Percentiles rank a stretch among this genome's conserved stretches.
These are phyloP conservation scores for Sinonovacula constricta DNA, from an alignment of 1,140 invertebrate species.

Conservation along the genomic window DNA sequence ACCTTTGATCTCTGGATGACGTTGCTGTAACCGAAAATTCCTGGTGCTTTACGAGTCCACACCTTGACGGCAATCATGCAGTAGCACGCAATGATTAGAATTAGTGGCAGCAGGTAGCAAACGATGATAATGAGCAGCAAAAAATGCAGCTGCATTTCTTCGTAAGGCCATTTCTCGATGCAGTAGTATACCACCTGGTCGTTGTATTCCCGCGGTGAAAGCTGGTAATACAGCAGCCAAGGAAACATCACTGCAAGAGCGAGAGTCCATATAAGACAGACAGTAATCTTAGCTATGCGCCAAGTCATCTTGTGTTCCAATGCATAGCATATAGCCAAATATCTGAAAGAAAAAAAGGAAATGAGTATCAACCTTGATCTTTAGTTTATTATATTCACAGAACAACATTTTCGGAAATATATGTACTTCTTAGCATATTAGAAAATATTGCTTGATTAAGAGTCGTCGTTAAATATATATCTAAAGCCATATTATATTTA, in stretches of 20 bases:
- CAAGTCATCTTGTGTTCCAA: constrained; percentile 94
- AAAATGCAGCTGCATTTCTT: constrained; percentile 87
- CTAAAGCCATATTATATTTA: too few species aligned
- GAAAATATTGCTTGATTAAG: too few species aligned
- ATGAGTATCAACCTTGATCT: too few species aligned
- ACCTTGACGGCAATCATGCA: constrained; percentile 95
- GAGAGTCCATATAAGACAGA: constrained; percentile 94
- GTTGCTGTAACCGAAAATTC: constrained; percentile 73
- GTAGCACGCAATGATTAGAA: constrained; percentile 94
- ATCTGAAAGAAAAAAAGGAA: too few species aligned
- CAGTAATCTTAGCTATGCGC: constrained; percentile 89
- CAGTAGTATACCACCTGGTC: constrained; percentile 57
- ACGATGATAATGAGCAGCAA: constrained; percentile 92
- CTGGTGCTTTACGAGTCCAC: constrained; percentile 91
- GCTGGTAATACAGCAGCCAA: constrained; percentile 91
- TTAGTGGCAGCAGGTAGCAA: constrained; percentile 95
- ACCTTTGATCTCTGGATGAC: constrained; percentile 77
- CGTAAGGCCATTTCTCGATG: constrained; percentile 61
- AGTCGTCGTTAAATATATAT: too few species aligned
- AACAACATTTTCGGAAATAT: too few species aligned
- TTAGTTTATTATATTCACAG: too few species aligned
- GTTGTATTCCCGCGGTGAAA: not conserved
- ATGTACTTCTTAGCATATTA: too few species aligned
- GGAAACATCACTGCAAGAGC: constrained; percentile 90
- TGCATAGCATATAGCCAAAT: constrained; percentile 96